phyloP scores from a whole-genome alignment of 2,888 invertebrate species.

The Ferrisia virgata region DNA sequence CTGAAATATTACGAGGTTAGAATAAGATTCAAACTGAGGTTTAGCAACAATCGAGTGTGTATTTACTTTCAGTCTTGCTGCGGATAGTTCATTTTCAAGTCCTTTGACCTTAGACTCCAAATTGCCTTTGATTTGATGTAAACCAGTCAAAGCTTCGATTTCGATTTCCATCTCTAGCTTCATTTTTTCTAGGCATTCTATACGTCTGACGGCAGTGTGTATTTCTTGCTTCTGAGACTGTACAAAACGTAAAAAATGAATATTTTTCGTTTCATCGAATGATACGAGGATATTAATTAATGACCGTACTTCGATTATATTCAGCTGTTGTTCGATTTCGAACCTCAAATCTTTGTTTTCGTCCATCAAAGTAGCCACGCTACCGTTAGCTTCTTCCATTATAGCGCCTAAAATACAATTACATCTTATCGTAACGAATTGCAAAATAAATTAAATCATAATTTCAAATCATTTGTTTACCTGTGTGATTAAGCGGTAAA shows the following conservation, averaged over 20 bases:
- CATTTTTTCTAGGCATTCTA: slow-evolving; percentile 40
- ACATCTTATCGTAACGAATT: not conserved
- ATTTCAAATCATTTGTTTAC: not conserved
- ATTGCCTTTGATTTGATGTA: slow-evolving; percentile 44
- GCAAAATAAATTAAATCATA: not conserved
- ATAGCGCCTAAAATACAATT: not conserved
- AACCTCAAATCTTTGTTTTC: slow-evolving; percentile 40
- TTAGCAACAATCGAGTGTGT: not conserved
- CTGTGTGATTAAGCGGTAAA: slow-evolving; percentile 24
- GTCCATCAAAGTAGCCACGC: slow-evolving; percentile 19
- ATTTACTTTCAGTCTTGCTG: slow-evolving; percentile 33
- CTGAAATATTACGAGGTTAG: not conserved
- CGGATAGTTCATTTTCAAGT: slow-evolving; percentile 25
- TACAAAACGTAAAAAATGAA: not conserved
- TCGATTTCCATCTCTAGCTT: slow-evolving; percentile 46
- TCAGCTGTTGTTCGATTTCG: slow-evolving; percentile 38
- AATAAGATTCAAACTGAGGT: not conserved
- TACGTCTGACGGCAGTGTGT: not conserved
- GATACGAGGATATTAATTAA: no score
- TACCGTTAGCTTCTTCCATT: not conserved
- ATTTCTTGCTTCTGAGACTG: slow-evolving; percentile 44
- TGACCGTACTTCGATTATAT: slow-evolving; percentile 31
- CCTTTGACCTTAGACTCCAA: slow-evolving; percentile 36
- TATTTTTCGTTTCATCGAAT: not conserved
- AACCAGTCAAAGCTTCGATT: slow-evolving; percentile 43